phyloP scores from a whole-genome alignment of 2,888 invertebrate genomes.

The Dryococelus australis region DNA sequence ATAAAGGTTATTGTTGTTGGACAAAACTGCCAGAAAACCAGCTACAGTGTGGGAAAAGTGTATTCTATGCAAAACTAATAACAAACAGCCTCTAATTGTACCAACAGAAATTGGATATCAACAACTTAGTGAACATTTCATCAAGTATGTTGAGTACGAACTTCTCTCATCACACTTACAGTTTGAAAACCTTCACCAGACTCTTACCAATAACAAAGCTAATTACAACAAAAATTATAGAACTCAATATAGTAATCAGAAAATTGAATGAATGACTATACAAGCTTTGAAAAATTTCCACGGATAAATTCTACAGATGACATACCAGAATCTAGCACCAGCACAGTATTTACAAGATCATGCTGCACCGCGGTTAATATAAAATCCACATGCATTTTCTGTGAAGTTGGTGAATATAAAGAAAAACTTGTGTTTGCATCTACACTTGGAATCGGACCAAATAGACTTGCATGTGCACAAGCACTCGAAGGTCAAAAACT shows the following conservation, averaged over 20 bases:
- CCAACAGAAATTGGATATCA: not conserved
- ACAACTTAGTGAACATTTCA: not conserved
- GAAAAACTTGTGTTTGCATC: not conserved
- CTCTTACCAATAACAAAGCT: not conserved
- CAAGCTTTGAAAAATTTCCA: not conserved
- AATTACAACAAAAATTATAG: slow-evolving; percentile 12
- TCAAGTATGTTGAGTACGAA: slow-evolving; percentile 11
- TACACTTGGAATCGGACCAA: slow-evolving; percentile 16
- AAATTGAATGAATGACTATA: not conserved
- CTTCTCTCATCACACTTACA: not conserved
- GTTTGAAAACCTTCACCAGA: not conserved
- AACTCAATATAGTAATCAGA: not conserved
- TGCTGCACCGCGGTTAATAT: not conserved
- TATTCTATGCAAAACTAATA: not conserved
- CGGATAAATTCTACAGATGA: not conserved
- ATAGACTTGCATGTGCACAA: not conserved
- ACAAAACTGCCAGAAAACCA: not conserved
- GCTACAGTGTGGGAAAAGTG: not conserved
- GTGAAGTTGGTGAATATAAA: not conserved
- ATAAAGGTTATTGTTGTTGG: not conserved
- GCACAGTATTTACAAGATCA: slow-evolving; percentile 12
- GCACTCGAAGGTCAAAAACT: slow-evolving; percentile 7
- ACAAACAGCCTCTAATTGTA: not conserved
- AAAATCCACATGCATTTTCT: not conserved
- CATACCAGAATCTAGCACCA: not conserved